Percentiles rank a stretch among this genome's conserved stretches.
Conservation (phyloP, 1,140 invertebrate genomes). For the Aphidius ervi region DNA sequence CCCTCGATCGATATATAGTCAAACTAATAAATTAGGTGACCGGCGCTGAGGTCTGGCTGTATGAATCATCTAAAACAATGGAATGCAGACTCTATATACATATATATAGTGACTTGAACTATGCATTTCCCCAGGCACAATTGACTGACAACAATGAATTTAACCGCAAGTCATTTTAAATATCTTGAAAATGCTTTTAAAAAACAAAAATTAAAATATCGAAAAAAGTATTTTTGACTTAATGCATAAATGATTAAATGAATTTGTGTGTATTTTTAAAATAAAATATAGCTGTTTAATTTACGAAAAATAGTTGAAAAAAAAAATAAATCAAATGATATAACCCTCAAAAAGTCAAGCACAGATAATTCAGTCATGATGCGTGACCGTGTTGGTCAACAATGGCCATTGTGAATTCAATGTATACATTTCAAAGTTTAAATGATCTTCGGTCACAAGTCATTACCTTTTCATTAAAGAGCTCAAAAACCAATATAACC, state of each 20-base stretch:
- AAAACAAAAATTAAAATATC: neutral
- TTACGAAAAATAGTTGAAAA: neutral
- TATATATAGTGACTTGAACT: constrained; percentile 3
- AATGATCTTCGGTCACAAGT: constrained; percentile 47
- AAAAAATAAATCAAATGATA: constrained; percentile 37
- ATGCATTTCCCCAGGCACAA: neutral
- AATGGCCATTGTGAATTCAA: constrained; percentile 35
- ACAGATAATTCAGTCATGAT: constrained; percentile 36
- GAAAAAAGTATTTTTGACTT: no score
- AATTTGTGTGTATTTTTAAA: no score
- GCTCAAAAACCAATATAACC: constrained; percentile 3
- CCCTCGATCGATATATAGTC: constrained; percentile 36
- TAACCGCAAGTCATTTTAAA: no score
- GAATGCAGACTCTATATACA: constrained; percentile 44
- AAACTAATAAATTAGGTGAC: constrained; percentile 47
- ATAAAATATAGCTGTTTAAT: neutral
- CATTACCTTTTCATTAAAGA: constrained; percentile 51
- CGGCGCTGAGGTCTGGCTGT: constrained; percentile 26
- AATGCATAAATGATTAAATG: no score
- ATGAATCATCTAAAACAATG: constrained; percentile 56
- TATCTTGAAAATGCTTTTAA: neutral
- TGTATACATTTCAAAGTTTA: constrained; percentile 17
- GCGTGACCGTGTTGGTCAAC: constrained; percentile 48
- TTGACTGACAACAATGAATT: neutral
- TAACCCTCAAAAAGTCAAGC: constrained; percentile 15